Percentiles rank a stretch among this genome's conserved stretches.
These are phyloP conservation scores for Plotosus lineatus DNA, from an alignment of 2,113 vertebrate species.

Conservation along the genomic window DNA sequence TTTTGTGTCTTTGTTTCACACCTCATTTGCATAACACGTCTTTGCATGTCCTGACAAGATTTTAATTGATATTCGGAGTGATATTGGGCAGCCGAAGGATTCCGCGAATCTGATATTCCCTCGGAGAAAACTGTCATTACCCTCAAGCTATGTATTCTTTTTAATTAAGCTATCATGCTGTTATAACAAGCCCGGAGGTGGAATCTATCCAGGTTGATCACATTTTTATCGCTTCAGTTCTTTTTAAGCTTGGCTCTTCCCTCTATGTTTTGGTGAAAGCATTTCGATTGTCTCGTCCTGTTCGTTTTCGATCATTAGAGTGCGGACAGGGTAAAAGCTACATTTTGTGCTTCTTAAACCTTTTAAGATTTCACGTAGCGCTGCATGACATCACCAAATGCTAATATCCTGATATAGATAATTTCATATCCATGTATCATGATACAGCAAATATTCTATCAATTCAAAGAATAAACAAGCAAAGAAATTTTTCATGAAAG, in stretches of 20 bases:
- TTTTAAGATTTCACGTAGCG: slow-evolving; percentile 9
- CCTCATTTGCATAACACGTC: slow-evolving; percentile 43
- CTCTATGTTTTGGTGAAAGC: neutral
- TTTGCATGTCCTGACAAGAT: slow-evolving; percentile 65
- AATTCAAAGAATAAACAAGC: too few species aligned
- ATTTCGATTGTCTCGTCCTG: slow-evolving; percentile 14
- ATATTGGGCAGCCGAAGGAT: slow-evolving; percentile 49
- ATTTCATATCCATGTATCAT: too few species aligned
- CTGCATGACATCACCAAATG: too few species aligned
- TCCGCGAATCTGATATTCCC: slow-evolving; percentile 46
- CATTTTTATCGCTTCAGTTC: slow-evolving; percentile 35
- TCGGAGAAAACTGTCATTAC: slow-evolving; percentile 47
- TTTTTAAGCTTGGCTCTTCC: slow-evolving; percentile 17
- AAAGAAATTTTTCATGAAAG: too few species aligned
- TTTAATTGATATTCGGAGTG: slow-evolving; percentile 64
- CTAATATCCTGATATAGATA: too few species aligned
- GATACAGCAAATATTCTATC: too few species aligned
- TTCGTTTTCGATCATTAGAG: slow-evolving; percentile 22
- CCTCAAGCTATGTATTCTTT: slow-evolving; percentile 46
- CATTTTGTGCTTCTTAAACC: neutral
- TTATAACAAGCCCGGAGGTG: slow-evolving; percentile 53
- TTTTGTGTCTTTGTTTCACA: slow-evolving; percentile 44
- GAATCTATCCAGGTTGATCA: slow-evolving; percentile 47
- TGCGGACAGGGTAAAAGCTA: slow-evolving; percentile 21
- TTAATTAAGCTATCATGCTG: slow-evolving; percentile 48